Evolutionary conservation across 2,113 vertebrate species (phyloP), one percentile per base, ranked within the genome.

Genomic region (Sander vitreus): DNA sequence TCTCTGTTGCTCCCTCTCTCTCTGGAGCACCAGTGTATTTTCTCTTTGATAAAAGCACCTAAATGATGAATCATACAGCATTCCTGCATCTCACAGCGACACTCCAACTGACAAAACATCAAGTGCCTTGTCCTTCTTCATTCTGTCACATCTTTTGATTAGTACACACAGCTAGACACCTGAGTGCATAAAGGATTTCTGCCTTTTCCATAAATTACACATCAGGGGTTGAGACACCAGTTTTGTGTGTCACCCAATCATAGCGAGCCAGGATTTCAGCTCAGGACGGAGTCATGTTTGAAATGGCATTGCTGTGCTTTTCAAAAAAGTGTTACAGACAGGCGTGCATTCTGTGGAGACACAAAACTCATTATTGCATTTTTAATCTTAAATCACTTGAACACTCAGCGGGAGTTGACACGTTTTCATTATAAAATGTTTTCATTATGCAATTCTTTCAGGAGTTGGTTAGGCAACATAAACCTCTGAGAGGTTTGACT

Each of bases 71-170:
- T 87, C 53, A 51, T 83, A 75, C 54, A 73, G 69, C 75, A 65
- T 90, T 81, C 76, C 73, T 71, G 48, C 23, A 10, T 80, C 73
- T 85, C 77, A 10, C 79, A 68, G 76, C 68, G 67, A 75, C 83
- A 85, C 76, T 90, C 84, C 70, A 85, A 36, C 88, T 90, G 85
- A 88, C 90, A 89, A 84, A 89, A 82, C 86, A 88, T 91, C 82
- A 91, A 85, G 71, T 73, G 58, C 58, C 58, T 80, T 66, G 25
- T 87, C 75, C 74, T 85, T 66, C 79, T 86, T 57, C 72, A 59
- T 73, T 88, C 70, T 81, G 83, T 78, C 77, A 77, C 73, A 87
- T 80, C 87, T 89, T 92, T 91, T 92, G 90, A 94, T 92, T 91
- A 91, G 81, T 75, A 73, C 82, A 85, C 80, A 79, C 79, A 90